A percentile compares a stretch with the other conserved stretches of the same genome.
Conservation (phyloP, 2,113 vertebrate genomes). For the Pavo muticus region DNA sequence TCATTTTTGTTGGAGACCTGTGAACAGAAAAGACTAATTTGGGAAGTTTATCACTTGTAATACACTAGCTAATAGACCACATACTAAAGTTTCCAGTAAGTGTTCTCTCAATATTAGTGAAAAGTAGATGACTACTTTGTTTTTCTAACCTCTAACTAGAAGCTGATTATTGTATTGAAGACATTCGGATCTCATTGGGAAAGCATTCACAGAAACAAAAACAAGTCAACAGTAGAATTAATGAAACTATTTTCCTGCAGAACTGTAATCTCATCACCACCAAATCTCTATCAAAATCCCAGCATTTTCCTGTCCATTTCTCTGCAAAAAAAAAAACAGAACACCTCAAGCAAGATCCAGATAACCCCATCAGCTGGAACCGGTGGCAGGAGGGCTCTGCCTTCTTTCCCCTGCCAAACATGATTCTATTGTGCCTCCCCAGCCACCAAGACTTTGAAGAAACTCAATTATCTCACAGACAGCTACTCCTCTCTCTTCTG, state of each 20-base stretch:
- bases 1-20: neutral
- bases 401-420: neutral
- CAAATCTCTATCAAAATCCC: neutral
- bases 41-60: neutral
- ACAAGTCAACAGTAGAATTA: neutral
- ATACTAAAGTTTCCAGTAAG: neutral
- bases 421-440: neutral
- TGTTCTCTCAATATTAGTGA: neutral
- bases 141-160: slow-evolving; percentile 16
- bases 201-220: neutral
- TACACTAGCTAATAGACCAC: neutral
- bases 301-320: neutral
- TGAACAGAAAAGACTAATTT: neutral
- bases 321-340: neutral
- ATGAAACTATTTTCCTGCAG: neutral
- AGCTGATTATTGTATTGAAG: neutral
- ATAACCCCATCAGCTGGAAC: neutral
- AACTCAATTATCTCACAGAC: neutral
- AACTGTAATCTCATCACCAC: neutral
- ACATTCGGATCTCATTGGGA: neutral
- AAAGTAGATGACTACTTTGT: neutral
- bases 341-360: neutral
- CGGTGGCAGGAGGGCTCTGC: neutral
- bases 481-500: neutral
- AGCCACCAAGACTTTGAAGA: neutral